Evolutionary conservation across 1,140 invertebrate genomes (phyloP).

Genomic region (Gyrodactylus bullatarudis): DNA sequence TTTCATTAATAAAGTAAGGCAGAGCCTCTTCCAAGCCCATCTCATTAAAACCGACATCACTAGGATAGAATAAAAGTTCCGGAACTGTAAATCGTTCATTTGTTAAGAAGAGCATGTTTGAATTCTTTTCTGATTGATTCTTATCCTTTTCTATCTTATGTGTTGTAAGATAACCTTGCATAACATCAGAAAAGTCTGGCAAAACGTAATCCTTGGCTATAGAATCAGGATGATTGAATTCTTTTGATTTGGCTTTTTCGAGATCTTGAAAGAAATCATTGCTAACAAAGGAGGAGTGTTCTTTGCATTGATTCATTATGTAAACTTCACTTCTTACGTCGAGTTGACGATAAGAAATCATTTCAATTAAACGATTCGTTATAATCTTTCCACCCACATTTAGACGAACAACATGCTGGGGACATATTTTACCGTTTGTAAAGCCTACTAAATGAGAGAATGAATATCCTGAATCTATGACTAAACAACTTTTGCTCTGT

Average conservation of each 20-base stretch:
- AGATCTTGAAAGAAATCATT: slow-evolving; percentile 50
- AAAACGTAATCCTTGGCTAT: slow-evolving; percentile 62
- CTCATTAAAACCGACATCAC: slow-evolving; percentile 61
- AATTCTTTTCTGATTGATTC: background rate
- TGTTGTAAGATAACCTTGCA: slow-evolving; percentile 36
- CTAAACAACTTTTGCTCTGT: slow-evolving; percentile 29
- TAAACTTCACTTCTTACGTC: slow-evolving; percentile 84
- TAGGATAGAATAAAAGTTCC: slow-evolving; percentile 69
- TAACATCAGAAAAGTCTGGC: slow-evolving; percentile 58
- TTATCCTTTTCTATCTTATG: background rate
- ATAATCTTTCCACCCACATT: slow-evolving; percentile 81
- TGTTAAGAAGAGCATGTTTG: slow-evolving; percentile 26
- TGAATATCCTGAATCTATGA: slow-evolving; percentile 72
- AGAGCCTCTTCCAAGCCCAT: slow-evolving; percentile 73
- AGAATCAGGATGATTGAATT: slow-evolving; percentile 19
- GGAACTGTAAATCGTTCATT: slow-evolving; percentile 53
- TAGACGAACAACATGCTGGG: slow-evolving; percentile 27
- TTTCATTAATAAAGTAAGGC: slow-evolving; percentile 19
- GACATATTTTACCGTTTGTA: slow-evolving; percentile 31
- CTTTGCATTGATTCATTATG: slow-evolving; percentile 90
- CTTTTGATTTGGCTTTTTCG: slow-evolving; percentile 29
- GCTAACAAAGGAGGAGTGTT: slow-evolving; percentile 76
- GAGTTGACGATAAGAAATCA: slow-evolving; percentile 69
- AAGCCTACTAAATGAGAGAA: slow-evolving; percentile 77
- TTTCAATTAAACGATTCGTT: slow-evolving; percentile 88